Conservation (phyloP, 1,140 invertebrate genomes). For the Bombus consobrinus region DNA sequence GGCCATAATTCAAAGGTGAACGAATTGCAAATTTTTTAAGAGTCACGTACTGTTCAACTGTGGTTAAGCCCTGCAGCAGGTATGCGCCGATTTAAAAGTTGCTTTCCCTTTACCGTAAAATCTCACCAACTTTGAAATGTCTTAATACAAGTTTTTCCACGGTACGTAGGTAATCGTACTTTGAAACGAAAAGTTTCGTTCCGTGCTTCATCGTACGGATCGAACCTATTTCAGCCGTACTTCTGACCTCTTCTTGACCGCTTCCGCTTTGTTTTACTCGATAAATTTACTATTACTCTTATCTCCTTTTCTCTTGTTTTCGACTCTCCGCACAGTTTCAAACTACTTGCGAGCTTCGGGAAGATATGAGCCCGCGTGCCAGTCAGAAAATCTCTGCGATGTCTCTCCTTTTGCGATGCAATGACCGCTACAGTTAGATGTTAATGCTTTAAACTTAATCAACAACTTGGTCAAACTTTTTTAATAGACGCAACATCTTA, state of each 20-base stretch:
- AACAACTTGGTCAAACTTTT: too few relatives aligned
- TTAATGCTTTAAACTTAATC: not conserved
- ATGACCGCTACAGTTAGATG: not conserved
- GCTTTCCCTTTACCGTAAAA: conserved; percentile 41
- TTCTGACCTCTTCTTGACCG: conserved; percentile 55
- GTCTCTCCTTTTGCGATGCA: not conserved
- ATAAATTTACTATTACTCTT: conserved; percentile 71
- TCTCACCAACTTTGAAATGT: conserved; percentile 60
- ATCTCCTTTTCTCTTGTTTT: conserved; percentile 57
- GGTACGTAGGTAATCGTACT: conserved; percentile 69
- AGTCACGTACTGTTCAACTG: not conserved
- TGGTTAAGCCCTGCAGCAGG: not conserved
- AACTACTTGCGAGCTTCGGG: conserved; percentile 54
- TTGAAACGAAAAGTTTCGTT: conserved; percentile 69
- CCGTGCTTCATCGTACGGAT: conserved; percentile 57
- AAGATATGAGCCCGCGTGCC: conserved; percentile 51
- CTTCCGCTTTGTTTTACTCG: conserved; percentile 67
- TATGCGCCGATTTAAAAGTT: conserved; percentile 54
- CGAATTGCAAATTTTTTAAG: conserved; percentile 39
- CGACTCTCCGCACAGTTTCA: conserved; percentile 38
- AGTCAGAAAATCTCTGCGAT: not conserved
- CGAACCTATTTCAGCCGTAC: conserved; percentile 58
- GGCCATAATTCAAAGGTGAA: not conserved
- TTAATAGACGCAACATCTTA: too few relatives aligned
- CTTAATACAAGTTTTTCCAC: conserved; percentile 71